phyloP scores from a whole-genome alignment of 2,113 vertebrate genomes.

The Petromus typicus region DNA sequence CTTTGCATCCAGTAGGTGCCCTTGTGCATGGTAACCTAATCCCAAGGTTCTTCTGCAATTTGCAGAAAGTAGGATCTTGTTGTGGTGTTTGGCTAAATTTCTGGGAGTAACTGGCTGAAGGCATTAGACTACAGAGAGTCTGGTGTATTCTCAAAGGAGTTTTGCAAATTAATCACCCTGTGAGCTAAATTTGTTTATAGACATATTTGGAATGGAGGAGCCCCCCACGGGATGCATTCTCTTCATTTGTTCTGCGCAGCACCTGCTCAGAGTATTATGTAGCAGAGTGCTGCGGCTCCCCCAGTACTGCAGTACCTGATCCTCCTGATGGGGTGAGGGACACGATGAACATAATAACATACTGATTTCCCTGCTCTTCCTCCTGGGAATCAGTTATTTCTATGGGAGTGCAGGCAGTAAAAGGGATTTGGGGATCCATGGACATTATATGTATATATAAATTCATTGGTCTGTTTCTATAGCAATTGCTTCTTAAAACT shows the following conservation, averaged over 20 bases:
- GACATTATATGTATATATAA: not conserved
- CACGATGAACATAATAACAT: not conserved
- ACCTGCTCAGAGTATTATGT: conserved; percentile 59
- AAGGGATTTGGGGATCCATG: not conserved
- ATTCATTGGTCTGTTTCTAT: conserved; percentile 64
- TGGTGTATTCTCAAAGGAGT: conserved; percentile 66
- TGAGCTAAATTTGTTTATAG: conserved; percentile 81
- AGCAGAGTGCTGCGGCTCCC: not conserved
- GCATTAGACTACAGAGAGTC: conserved; percentile 71
- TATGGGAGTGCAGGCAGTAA: not conserved
- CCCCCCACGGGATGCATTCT: conserved; percentile 29
- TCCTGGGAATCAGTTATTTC: not conserved
- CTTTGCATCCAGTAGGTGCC: conserved; percentile 21
- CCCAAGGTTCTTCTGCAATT: conserved; percentile 22
- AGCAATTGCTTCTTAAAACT: conserved; percentile 75
- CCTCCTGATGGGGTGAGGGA: not conserved
- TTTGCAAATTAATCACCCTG: conserved; percentile 81
- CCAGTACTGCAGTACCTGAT: not conserved
- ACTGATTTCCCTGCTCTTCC: not conserved
- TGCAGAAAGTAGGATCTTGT: conserved; percentile 56
- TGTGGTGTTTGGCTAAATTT: conserved; percentile 72
- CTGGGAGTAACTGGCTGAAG: conserved; percentile 79
- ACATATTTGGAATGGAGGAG: conserved; percentile 70
- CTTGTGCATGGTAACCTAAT: not conserved
- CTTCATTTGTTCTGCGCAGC: conserved; percentile 20